Evolutionary conservation across 1,140 invertebrate species (phyloP).

Genomic region (Dreissena polymorpha): DNA sequence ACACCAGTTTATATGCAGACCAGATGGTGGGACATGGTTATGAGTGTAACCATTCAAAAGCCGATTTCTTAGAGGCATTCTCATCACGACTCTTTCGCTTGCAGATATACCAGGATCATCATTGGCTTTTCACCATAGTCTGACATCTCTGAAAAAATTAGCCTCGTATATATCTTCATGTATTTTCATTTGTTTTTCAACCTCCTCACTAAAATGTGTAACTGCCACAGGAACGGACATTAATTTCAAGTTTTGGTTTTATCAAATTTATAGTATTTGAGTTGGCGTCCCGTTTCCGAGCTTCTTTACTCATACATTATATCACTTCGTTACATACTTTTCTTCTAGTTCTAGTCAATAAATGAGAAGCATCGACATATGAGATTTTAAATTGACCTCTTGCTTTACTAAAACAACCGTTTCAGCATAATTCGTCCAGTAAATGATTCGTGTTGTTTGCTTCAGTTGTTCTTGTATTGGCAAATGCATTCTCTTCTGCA

Average conservation of each 20-base stretch:
- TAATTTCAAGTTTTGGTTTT: slow-evolving; percentile 10
- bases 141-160: slow-evolving; percentile 2
- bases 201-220: slow-evolving; percentile 17
- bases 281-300: slow-evolving; percentile 3
- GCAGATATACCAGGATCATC: slow-evolving; percentile 31
- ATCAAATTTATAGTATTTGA: slow-evolving; percentile 4
- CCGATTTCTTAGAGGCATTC: background rate
- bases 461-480: too few species aligned
- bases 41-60: too few species aligned
- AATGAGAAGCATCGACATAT: slow-evolving; percentile 32
- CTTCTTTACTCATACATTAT: background rate
- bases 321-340: slow-evolving; percentile 21
- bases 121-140: slow-evolving; percentile 24
- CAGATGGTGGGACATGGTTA: too few species aligned
- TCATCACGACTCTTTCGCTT: background rate
- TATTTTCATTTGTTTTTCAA: slow-evolving; percentile 22
- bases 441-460: too few species aligned
- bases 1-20: too few species aligned
- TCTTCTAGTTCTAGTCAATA: background rate
- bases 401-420: background rate
- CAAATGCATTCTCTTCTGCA: too few species aligned
- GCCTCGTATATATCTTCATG: slow-evolving; percentile 6
- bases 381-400: background rate
- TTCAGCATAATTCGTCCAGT: too few species aligned
- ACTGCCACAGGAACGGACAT: slow-evolving; percentile 18